Base-by-base conservation (phyloP, 2,797 vertebrate genomes). In the Periparus ater region DNA sequence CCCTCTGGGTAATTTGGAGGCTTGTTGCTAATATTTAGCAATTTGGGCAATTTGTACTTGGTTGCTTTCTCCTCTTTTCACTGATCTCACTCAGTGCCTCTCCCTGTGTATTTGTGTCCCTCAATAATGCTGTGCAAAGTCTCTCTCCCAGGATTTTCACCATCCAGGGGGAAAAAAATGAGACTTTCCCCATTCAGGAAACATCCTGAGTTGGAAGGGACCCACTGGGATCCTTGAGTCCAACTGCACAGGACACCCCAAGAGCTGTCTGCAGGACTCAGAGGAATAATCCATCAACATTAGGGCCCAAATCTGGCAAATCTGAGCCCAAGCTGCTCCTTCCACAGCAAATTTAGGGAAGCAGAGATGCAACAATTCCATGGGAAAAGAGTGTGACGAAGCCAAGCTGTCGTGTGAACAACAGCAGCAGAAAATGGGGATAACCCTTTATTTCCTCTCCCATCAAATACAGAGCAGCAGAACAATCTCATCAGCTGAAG, bases 361-460 rank as follows among this genome's bases (percentile, higher is more conserved):
- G 34, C 34, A 32, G 63, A n/a, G 55, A 5, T 14, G 7, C 13
- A 3, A 4, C 11, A 42, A 8, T 2, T 32, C 34, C 25, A 0
- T 3, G 18, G 63, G 23, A 40, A 40, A 63, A 53, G 15, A 1
- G 27, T 5, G 9, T 14, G 78, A 7, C n/a, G 40, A 22, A 75
- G 58, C 40, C 68, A 72, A 63, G 36, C 44, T 80, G 50, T 47
- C 48, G 22, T 1, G 7, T 13, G 2, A 65, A 13, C 30, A 62
- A 2, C 34, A 50, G 34, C 47, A 58, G 7, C 68, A 38, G 34
- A 60, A 74, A 34, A 7, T 9, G 20, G 6, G 6, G 9, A 4
- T 29, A 62, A 90, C 32, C 42, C 83, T 77, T 86, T 32, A 14
- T 63, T 78, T 68, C 34, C 61, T 34, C 1, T 66, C 71, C 63